Conservation (phyloP, 2,113 vertebrate species). For the Eudyptes chrysolophus region DNA sequence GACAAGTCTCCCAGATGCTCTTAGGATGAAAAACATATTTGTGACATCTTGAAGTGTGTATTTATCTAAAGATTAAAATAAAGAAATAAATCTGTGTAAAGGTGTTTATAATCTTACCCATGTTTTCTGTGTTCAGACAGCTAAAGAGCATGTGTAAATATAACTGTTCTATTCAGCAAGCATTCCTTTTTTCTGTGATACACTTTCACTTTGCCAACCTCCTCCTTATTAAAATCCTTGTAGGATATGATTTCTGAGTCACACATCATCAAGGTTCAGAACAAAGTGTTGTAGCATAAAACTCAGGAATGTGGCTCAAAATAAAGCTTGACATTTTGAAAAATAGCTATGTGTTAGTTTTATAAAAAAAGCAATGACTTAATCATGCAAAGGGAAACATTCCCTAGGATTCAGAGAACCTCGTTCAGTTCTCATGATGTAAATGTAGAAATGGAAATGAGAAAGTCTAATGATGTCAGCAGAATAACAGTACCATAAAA, state of each 20-base stretch:
- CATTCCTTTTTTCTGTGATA: not conserved
- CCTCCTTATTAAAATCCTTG: not conserved
- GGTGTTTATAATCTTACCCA: not conserved
- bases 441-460: not conserved
- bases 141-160: not conserved
- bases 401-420: not conserved
- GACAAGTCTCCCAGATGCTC: not conserved
- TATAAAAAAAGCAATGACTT: not conserved
- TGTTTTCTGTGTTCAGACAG: not conserved
- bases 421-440: not conserved
- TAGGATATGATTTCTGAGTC: not conserved
- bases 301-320: not conserved
- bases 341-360: not conserved
- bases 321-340: not conserved
- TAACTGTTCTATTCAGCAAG: not conserved
- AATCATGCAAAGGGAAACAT: not conserved
- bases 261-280: slow-evolving; percentile 1
- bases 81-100: not conserved
- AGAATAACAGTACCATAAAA: not conserved
- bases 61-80: not conserved
- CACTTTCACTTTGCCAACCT: not conserved
- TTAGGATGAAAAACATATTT: not conserved
- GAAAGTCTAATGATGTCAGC: not conserved
- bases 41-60: not conserved
- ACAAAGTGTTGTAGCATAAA: not conserved